Evolutionary conservation across 2,113 vertebrate species (phyloP), one percentile per base, ranked within the genome.

Genomic region (Rhipidura dahli): DNA sequence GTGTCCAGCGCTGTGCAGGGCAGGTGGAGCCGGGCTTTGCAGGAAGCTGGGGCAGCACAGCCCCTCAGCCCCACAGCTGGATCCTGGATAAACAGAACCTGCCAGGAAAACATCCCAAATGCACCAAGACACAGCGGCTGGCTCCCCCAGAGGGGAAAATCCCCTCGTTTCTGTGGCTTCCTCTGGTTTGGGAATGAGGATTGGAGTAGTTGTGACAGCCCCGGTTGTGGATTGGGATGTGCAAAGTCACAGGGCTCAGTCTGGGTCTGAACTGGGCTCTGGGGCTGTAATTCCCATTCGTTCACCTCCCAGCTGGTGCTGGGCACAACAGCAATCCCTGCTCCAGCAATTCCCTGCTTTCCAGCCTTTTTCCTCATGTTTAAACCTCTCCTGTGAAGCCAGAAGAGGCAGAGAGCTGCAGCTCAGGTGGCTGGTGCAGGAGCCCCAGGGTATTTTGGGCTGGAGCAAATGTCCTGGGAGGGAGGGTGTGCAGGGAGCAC

Each of bases 361-460:
- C 37, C 88, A 78, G 54, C 37, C 40, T 49, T 81, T 61, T 35
- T 11, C 4, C 18, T 90, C 23, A 1, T 2, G 11, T 60, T 77
- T 16, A 28, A 54, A 51, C 54, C 19, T 70, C 56, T 49, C 42
- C 35, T 27, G 0, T 2, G 2, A 31, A 76, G 28, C 12, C 57
- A 42, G 51, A 15, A 60, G 57, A n/a, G 42, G 31, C 50, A 56
- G 60, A 82, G 35, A 8, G 3, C 7, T 56, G 10, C 65, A 47
- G 19, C 66, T 65, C 19, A 7, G 57, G 61, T 47, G 35, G 35
- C 31, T 10, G 28, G 7, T 15, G 26, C 26, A 26, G 35, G 65
- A 60, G 7, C 30, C 21, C 12, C 2, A 1, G 20, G 1, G 0
- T 35, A 33, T 3, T 6, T 54, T 4, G 1, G 59, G 11, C 7